These are phyloP conservation scores for Sisyra nigra DNA, from an alignment of 2,888 invertebrate genomes.

Conservation along the genomic window DNA sequence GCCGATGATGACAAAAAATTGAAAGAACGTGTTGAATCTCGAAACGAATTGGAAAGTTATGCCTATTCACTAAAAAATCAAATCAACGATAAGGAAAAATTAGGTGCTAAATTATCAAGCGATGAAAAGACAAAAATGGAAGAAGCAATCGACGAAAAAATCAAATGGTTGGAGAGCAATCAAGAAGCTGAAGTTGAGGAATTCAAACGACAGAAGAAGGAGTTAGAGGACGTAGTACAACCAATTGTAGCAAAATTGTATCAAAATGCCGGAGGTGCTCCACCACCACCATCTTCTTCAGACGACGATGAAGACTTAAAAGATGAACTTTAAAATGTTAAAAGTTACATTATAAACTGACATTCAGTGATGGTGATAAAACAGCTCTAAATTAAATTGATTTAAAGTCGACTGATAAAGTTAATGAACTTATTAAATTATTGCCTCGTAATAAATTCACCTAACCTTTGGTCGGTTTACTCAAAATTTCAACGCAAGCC, in stretches of 20 bases:
- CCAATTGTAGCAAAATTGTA: constrained; percentile 96
- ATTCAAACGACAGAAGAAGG: constrained; percentile 89
- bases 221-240: constrained; percentile 86
- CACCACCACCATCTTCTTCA: constrained; percentile 49
- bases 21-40: constrained; percentile 88
- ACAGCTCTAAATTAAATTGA: no score
- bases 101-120: constrained; percentile 77
- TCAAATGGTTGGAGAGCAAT: constrained; percentile 96
- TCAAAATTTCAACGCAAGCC: no score
- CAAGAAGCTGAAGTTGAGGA: constrained; percentile 84
- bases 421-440: no score
- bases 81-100: constrained; percentile 89
- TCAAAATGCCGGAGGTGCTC: constrained; percentile 66
- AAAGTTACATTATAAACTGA: not conserved
- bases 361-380: no score
- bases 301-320: constrained; percentile 63
- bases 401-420: no score
- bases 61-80: constrained; percentile 97
- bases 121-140: constrained; percentile 92
- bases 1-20: constrained; percentile 97
- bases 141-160: constrained; percentile 88
- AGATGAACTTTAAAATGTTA: constrained; percentile 72
- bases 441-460: no score
- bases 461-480: no score
- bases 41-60: constrained; percentile 94